phyloP scores from a whole-genome alignment of 2,888 invertebrate genomes.

The Kryphioiulus occultus region DNA sequence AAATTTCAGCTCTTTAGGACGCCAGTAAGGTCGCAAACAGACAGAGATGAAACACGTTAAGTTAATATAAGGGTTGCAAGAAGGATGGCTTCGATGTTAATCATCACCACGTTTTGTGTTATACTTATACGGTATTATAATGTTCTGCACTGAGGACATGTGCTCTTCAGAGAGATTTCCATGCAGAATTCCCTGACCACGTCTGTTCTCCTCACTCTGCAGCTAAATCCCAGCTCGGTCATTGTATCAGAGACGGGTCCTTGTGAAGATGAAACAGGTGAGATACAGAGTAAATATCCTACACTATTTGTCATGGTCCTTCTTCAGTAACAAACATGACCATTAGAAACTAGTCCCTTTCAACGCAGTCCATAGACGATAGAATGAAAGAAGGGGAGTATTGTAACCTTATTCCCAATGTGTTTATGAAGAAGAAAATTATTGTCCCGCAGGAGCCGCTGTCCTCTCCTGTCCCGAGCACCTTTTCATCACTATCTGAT shows the following conservation, averaged over 20 bases:
- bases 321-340: slow-evolving; percentile 3
- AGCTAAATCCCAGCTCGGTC: background rate
- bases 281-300: background rate
- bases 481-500: slow-evolving; percentile 23
- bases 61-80: no score
- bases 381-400: background rate
- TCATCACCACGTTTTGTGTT: no score
- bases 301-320: background rate
- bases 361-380: background rate
- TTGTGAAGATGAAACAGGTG: slow-evolving; percentile 23
- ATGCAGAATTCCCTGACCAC: background rate
- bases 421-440: slow-evolving; percentile 23
- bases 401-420: slow-evolving; percentile 23
- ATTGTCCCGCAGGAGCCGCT: background rate
- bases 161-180: no score
- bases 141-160: no score
- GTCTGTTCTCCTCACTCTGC: background rate
- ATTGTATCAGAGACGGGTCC: slow-evolving; percentile 23
- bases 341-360: slow-evolving; percentile 16
- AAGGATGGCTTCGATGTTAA: no score
- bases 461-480: slow-evolving; percentile 4
- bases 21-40: no score
- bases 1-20: no score
- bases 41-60: no score
- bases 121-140: no score